phyloP scores from a whole-genome alignment of 2,113 vertebrate genomes.

The Nipponia nippon region DNA sequence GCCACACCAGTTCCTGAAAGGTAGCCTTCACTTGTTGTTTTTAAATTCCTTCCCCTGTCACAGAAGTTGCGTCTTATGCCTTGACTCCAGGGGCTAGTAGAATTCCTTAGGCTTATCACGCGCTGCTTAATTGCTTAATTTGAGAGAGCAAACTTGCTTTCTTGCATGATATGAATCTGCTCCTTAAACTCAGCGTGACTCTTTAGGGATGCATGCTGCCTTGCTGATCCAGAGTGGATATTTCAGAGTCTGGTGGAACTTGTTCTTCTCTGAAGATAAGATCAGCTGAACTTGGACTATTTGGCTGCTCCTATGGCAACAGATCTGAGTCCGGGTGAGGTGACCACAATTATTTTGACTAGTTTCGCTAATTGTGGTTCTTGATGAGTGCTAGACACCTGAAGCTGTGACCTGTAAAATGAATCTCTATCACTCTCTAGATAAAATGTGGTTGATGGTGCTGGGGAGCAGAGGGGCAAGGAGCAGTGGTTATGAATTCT shows the following conservation, averaged over 20 bases:
- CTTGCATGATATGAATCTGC: constrained; percentile 5
- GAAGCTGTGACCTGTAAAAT: background rate
- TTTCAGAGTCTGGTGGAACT: constrained; percentile 19
- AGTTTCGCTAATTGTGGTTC: background rate
- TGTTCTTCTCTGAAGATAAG: constrained; percentile 6
- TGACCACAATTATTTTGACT: constrained; percentile 1
- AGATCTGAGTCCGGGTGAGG: background rate
- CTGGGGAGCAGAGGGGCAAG: background rate
- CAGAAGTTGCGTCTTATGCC: background rate
- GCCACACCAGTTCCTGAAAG: background rate
- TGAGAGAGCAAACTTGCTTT: constrained; percentile 22
- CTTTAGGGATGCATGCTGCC: background rate
- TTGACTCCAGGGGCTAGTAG: background rate
- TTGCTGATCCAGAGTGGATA: background rate
- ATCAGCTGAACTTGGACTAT: constrained; percentile 24
- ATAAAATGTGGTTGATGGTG: background rate
- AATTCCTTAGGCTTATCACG: background rate
- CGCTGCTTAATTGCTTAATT: constrained; percentile 31
- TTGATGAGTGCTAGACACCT: background rate
- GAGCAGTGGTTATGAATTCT: background rate
- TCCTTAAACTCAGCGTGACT: background rate
- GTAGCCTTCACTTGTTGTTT: background rate
- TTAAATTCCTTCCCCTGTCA: background rate
- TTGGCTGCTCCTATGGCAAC: constrained; percentile 15
- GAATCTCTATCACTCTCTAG: background rate